Base-by-base conservation (phyloP, 2,888 invertebrate genomes). In the Lasioglossum malachurum region DNA sequence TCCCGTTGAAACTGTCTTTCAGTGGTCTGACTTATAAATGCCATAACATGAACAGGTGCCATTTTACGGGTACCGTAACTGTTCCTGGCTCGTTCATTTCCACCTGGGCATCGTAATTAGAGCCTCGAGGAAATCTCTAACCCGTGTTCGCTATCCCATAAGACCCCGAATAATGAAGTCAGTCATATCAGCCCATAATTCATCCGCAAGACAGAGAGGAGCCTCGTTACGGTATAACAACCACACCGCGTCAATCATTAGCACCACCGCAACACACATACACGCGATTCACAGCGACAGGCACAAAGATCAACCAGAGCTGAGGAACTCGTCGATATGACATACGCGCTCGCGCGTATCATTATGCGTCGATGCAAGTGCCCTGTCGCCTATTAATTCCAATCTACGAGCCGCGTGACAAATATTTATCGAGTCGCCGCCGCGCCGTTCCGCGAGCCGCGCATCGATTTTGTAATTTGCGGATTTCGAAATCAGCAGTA, bases 381-480 rank as follows among this genome's bases (percentile, higher is more conserved):
- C 81, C 80, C 71, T 67, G 69, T 75, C 86, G 72, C 77, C 41
- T 64, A 83, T 83, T 83, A 83, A 80, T 74, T 78, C 67, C 44
- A 75, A 81, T 78, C 84, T 60, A n/a, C 64, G 57, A 71, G 67
- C n/a, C 81, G 78, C 49, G 67, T 67, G 85, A 85, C 82, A 83
- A 88, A 83, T 88, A 79, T 87, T 85, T 82, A 83, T 80, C 76
- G 69, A 46, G 53, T 75, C 75, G 74, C 46, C 16, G 46, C 46
- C 46, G 46, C 16, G 46, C 60, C 76, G 81, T 84, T 84, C 82
- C 80, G 81, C 82, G 84, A 82, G 76, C 19, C 69, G 69, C 35
- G 74, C 57, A 5, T 23, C 23, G 38, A 79, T 73, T 71, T 78
- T 79, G 75, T 71, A 67, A 67, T 67, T 67, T 31, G 35, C 35